Percentiles rank a stretch among this genome's conserved stretches.
Evolutionary conservation across 2,888 invertebrate genomes (phyloP).

Genomic region (Sphecodes monilicornis): DNA sequence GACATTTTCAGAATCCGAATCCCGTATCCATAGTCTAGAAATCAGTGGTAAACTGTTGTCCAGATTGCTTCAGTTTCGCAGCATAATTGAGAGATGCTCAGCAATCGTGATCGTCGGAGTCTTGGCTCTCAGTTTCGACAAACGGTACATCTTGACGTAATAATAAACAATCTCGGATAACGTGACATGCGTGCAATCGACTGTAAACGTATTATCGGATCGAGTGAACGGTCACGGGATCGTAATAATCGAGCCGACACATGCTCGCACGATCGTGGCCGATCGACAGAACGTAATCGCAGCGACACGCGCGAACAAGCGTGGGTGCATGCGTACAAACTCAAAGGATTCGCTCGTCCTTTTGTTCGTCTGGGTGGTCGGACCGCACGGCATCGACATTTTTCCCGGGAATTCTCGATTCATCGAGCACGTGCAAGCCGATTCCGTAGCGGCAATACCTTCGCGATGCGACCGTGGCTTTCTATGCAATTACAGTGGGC

Average conservation of each 20-base stretch:
- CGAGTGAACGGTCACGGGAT: not conserved
- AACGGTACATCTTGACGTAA: not conserved
- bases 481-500: constrained; percentile 30
- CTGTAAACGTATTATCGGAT: not conserved
- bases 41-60: too few relatives aligned
- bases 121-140: not conserved
- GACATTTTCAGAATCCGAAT: too few relatives aligned
- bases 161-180: not conserved
- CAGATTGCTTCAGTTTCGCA: not conserved
- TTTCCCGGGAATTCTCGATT: constrained; percentile 14
- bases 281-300: constrained; percentile 23
- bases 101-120: too few relatives aligned
- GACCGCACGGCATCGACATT: not conserved
- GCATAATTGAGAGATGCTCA: too few relatives aligned
- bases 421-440: not conserved
- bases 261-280: constrained; percentile 15
- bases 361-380: constrained; percentile 39
- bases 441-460: not conserved
- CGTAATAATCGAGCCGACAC: constrained; percentile 28
- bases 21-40: too few relatives aligned
- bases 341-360: not conserved
- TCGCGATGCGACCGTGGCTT: not conserved
- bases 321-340: constrained; percentile 8
- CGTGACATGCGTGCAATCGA: not conserved
- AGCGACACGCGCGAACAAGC: constrained; percentile 22